Evolutionary conservation across 1,140 invertebrate genomes (phyloP).

Genomic region (Drosophila ogumai): DNA sequence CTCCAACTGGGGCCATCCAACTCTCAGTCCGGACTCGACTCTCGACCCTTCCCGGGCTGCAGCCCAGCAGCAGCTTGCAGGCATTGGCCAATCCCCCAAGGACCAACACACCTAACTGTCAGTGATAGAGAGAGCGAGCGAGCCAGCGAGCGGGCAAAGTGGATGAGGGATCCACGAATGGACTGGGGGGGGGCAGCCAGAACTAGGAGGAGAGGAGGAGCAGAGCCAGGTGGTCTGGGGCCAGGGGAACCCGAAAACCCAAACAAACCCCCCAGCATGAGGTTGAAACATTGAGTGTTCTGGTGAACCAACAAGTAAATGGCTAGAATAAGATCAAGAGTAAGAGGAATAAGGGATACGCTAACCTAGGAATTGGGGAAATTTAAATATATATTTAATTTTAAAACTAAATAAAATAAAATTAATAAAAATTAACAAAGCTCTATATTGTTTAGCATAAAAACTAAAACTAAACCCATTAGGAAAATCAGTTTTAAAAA

Average conservation of each 20-base stretch:
- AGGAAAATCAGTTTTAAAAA: neutral
- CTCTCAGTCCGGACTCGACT: conserved; percentile 10
- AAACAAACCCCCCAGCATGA: conserved; percentile 48
- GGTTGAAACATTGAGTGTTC: conserved; percentile 64
- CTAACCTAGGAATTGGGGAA: neutral
- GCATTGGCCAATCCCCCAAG: conserved; percentile 47
- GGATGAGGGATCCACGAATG: conserved; percentile 4
- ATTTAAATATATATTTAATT: neutral
- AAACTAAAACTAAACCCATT: too few species aligned
- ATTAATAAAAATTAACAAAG: neutral
- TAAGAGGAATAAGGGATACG: conserved; percentile 4
- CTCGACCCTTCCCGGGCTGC: conserved; percentile 31
- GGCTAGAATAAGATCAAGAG: conserved; percentile 4
- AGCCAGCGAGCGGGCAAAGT: neutral
- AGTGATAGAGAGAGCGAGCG: conserved; percentile 40
- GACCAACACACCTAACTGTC: conserved; percentile 73
- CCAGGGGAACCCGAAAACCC: conserved; percentile 36
- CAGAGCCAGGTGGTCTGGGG: conserved; percentile 24
- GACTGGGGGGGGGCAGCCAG: neutral
- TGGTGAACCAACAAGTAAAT: conserved; percentile 64
- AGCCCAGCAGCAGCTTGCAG: conserved; percentile 59
- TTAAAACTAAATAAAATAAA: neutral
- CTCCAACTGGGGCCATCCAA: conserved; percentile 2
- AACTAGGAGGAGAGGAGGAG: neutral
- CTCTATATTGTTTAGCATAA: too few species aligned